phyloP scores from a whole-genome alignment of 92 coral and sea anemone species.

The Metridium senile region DNA sequence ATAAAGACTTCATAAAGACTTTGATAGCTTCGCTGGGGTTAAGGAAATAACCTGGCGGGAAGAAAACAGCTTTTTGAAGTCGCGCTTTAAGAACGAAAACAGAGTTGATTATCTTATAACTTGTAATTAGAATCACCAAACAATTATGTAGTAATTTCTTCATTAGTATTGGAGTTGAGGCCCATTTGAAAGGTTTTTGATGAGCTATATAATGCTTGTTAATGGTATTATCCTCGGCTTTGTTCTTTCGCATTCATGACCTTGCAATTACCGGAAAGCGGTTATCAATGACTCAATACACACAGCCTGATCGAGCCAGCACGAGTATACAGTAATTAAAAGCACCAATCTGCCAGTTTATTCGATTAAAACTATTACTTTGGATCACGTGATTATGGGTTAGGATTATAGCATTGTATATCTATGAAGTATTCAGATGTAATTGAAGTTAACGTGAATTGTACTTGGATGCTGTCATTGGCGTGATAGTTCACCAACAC shows the following conservation, averaged over 20 bases:
- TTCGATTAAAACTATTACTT: conserved; percentile 31
- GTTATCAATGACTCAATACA: conserved; percentile 35
- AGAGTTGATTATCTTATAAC: conserved; percentile 9
- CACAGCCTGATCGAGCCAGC: conserved; percentile 21
- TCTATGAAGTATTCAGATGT: neutral
- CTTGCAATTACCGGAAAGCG: conserved; percentile 36
- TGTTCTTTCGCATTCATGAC: conserved; percentile 33
- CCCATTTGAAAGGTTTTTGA: conserved; percentile 27
- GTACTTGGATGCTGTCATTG: conserved; percentile 17
- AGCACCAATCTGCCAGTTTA: conserved; percentile 23
- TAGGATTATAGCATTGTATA: neutral
- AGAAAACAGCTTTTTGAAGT: conserved; percentile 22
- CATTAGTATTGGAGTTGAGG: conserved; percentile 15
- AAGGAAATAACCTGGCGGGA: conserved; percentile 45
- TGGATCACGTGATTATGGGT: conserved; percentile 18
- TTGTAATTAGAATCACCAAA: conserved; percentile 15
- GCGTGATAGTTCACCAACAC: conserved; percentile 6
- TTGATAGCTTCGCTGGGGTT: conserved; percentile 45
- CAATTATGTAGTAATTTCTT: conserved; percentile 19
- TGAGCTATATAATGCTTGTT: conserved; percentile 26
- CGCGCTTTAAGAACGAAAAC: conserved; percentile 22
- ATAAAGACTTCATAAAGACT: conserved; percentile 41
- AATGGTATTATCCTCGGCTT: conserved; percentile 22
- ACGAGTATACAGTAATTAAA: conserved; percentile 29
- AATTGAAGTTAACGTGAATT: conserved; percentile 16